phyloP scores from a whole-genome alignment of 2,797 vertebrate species.

The Squalus acanthias region DNA sequence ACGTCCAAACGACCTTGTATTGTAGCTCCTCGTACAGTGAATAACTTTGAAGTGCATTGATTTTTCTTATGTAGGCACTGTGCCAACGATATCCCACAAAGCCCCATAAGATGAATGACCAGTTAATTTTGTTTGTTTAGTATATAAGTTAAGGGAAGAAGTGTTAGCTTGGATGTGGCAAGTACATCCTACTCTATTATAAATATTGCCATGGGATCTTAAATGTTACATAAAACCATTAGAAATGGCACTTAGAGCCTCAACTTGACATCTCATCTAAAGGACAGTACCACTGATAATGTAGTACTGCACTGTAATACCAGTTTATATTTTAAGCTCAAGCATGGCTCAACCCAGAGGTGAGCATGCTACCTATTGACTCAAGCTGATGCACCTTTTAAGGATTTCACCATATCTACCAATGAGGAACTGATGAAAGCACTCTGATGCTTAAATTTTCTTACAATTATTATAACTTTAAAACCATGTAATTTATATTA shows the following conservation, averaged over 20 bases:
- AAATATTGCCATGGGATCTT: neutral
- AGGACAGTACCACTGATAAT: neutral
- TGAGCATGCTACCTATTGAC: neutral
- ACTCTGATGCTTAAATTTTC: neutral
- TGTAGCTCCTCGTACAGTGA: neutral
- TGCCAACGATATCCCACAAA: neutral
- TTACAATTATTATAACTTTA: neutral
- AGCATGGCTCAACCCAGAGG: neutral
- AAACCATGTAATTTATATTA: neutral
- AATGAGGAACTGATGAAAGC: neutral
- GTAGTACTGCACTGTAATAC: neutral
- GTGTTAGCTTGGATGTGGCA: neutral
- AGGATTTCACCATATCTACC: neutral
- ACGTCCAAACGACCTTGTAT: neutral
- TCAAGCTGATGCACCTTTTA: neutral
- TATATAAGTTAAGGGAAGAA: neutral
- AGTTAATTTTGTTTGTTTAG: neutral
- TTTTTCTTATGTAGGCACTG: neutral
- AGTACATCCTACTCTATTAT: neutral
- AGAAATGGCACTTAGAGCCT: neutral
- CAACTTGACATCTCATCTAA: neutral
- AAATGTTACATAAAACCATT: neutral
- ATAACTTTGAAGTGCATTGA: neutral
- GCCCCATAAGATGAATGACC: neutral
- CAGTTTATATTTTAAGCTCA: neutral